phyloP scores from a whole-genome alignment of 2,888 invertebrate genomes.

The Epistrophe grossulariae region DNA sequence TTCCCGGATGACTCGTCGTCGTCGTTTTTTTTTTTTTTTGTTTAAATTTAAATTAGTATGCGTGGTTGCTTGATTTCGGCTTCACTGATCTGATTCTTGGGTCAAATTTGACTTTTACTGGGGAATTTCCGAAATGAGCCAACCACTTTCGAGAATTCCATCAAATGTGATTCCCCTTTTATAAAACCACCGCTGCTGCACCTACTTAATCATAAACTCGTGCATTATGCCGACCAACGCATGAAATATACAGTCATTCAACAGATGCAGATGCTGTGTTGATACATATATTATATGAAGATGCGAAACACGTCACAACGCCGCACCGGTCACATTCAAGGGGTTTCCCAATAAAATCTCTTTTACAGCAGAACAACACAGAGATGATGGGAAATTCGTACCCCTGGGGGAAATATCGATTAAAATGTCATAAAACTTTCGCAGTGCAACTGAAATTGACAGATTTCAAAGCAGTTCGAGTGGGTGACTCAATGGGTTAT shows the following conservation, averaged over 20 bases:
- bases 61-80: conserved; percentile 32
- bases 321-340: conserved; percentile 4
- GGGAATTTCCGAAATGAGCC: conserved; percentile 64
- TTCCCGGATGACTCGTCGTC: conserved; percentile 67
- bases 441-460: conserved; percentile 59
- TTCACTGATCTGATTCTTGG: conserved; percentile 40
- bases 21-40: not conserved
- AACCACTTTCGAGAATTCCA: conserved; percentile 51
- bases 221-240: conserved; percentile 33
- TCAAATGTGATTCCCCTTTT: conserved; percentile 54
- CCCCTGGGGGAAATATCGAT: conserved; percentile 50
- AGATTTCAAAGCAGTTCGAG: conserved; percentile 60
- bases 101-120: conserved; percentile 35
- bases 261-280: conserved; percentile 9
- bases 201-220: conserved; percentile 10
- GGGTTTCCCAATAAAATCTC: conserved; percentile 65
- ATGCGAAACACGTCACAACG: not conserved
- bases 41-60: not conserved
- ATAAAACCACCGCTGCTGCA: conserved; percentile 33
- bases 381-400: conserved; percentile 33
- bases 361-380: conserved; percentile 18
- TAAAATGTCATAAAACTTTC: conserved; percentile 54
- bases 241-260: conserved; percentile 30
- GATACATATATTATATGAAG: not conserved
- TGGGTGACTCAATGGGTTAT: conserved; percentile 41